Evolutionary conservation across 2,888 invertebrate genomes (phyloP).

Genomic region (Epinotia demarniana): DNA sequence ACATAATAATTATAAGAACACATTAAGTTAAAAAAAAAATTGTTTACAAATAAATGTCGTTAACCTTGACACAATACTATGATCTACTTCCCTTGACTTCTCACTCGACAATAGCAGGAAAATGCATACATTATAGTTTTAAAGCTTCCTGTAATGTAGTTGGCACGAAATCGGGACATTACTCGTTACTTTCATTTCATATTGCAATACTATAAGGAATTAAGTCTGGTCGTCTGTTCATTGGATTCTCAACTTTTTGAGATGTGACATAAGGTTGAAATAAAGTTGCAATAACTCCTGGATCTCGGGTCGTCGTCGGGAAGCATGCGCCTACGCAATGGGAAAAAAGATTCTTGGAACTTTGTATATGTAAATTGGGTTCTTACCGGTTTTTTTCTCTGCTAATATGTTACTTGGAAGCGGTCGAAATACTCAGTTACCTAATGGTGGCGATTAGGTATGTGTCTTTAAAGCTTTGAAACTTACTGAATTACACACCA

Average conservation of each 20-base stretch:
- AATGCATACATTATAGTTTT: slow-evolving; percentile 13
- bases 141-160: slow-evolving; percentile 31
- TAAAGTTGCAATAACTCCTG: not conserved
- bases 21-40: not conserved
- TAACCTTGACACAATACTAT: slow-evolving; percentile 4
- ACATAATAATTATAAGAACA: not conserved
- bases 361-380: slow-evolving; percentile 17
- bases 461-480: not conserved
- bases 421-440: not conserved
- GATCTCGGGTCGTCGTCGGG: not conserved
- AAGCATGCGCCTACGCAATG: slow-evolving; percentile 35
- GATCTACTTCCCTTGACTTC: not conserved
- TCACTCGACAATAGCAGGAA: slow-evolving; percentile 13
- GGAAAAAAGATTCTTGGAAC: slow-evolving; percentile 26
- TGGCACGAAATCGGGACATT: slow-evolving; percentile 33
- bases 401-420: not conserved
- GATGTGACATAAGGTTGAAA: not conserved
- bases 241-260: not conserved
- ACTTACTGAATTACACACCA: too few species aligned
- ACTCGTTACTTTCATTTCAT: slow-evolving; percentile 16
- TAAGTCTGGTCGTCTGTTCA: not conserved
- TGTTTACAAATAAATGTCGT: slow-evolving; percentile 11
- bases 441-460: not conserved
- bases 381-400: slow-evolving; percentile 23
- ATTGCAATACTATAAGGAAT: not conserved